A percentile compares a stretch with the other conserved stretches of the same genome.
Evolutionary conservation across 2,888 invertebrate species (phyloP).

Genomic region (Stramonita haemastoma): DNA sequence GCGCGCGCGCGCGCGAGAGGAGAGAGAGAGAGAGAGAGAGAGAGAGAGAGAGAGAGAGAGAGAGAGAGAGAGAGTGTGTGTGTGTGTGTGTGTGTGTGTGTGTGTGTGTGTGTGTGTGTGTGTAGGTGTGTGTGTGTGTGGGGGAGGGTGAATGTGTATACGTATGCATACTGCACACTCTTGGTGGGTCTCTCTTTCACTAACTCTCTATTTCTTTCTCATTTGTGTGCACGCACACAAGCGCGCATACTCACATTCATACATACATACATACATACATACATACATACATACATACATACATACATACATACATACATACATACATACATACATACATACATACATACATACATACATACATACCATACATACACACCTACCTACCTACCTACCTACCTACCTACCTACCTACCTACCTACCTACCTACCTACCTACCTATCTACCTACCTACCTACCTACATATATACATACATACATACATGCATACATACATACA

Average conservation of each 20-base stretch:
- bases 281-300: neutral
- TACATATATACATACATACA: neutral
- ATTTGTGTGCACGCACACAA: neutral
- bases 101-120: neutral
- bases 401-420: neutral
- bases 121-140: too few relatives aligned
- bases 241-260: neutral
- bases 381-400: neutral
- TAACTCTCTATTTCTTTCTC: too few relatives aligned
- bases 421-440: neutral
- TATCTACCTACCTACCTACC: too few relatives aligned
- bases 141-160: too few relatives aligned
- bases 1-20: too few relatives aligned
- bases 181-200: too few relatives aligned
- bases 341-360: too few relatives aligned
- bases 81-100: neutral
- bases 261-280: neutral
- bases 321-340: neutral
- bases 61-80: neutral
- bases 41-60: too few relatives aligned
- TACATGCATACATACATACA: neutral
- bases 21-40: too few relatives aligned
- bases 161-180: too few relatives aligned
- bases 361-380: too few relatives aligned
- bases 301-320: neutral